A percentile compares a stretch with the other conserved stretches of the same genome.
phyloP scores from a whole-genome alignment of 1,140 invertebrate genomes.

The Ostrea edulis region DNA sequence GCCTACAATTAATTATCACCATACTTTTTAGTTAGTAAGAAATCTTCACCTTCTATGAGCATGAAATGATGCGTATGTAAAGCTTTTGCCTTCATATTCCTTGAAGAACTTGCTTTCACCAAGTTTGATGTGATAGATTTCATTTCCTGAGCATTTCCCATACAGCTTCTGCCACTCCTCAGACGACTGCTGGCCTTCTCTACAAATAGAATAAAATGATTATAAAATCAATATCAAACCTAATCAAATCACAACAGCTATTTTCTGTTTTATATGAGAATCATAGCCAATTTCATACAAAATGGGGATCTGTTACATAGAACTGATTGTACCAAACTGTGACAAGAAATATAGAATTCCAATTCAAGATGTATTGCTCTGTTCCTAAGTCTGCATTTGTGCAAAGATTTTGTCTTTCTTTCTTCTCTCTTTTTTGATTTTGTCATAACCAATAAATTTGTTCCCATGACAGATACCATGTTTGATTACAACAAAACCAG shows the following conservation, averaged over 20 bases:
- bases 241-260: neutral
- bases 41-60: constrained; percentile 95
- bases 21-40: neutral
- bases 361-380: too few species aligned
- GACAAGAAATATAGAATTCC: too few species aligned
- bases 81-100: constrained; percentile 98
- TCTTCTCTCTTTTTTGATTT: too few species aligned
- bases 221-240: constrained; percentile 24
- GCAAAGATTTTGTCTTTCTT: too few species aligned
- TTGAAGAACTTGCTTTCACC: constrained; percentile 98
- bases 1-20: neutral
- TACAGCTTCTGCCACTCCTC: constrained; percentile 99
- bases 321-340: too few species aligned
- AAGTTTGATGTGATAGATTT: constrained; percentile 98
- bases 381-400: too few species aligned
- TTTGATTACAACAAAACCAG: too few species aligned
- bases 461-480: too few species aligned
- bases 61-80: constrained; percentile 99
- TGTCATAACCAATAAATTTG: too few species aligned
- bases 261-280: neutral
- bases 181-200: constrained; percentile 96
- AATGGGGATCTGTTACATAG: too few species aligned
- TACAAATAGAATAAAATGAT: constrained; percentile 76
- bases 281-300: too few species aligned
- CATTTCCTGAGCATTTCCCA: constrained; percentile 98